Base-by-base conservation (phyloP, 2,888 invertebrate species). In the Furcula furcula region DNA sequence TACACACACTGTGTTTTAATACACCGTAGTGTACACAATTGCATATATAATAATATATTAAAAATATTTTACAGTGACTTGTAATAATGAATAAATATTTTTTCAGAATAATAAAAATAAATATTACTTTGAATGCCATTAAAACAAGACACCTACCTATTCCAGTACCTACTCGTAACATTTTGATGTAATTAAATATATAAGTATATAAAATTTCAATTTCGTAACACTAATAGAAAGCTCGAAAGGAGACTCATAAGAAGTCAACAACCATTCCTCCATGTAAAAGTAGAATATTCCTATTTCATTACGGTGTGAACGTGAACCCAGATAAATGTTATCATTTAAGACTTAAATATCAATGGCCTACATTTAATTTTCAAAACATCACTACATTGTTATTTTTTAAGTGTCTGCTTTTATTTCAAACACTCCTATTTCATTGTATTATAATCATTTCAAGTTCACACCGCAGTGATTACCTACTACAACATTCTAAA, bases 201-300 rank as follows among this genome's bases (percentile, higher is more conserved):
- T 44, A 40, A 36, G 36, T 20, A 47, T 45, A 41, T 51, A 43
- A 34, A 29, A 34, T 36, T 51, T 46, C 39, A 35, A 42, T 22
- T 37, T 19, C 35, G 36, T 21, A 73, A 81, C 53, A 64, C 79
- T 84, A 81, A 14, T 69, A 77, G 78, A 86, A 84, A 87, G 86
- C 87, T 86, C 87, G 85, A 83, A 81, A 78, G 69, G 67, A 69
- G 81, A 81, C 84, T 81, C 75, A 54, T 79, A 78, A 73, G 76
- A 78, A 78, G 78, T 84, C 79, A 65, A 85, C 84, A 85, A 85
- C 84, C 84, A 81, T 84, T 66, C 69, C 64, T 73, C 64, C 60
- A 52, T 62, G 59, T 50, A 38, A 35, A 46, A 31, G 40, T 46
- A 52, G 31, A 39, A 42, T 31, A 31, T 31, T 23, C n/a, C n/a